These are phyloP conservation scores for Chrysolina oricalcia DNA, from an alignment of 2,888 invertebrate genomes.

Conservation along the genomic window DNA sequence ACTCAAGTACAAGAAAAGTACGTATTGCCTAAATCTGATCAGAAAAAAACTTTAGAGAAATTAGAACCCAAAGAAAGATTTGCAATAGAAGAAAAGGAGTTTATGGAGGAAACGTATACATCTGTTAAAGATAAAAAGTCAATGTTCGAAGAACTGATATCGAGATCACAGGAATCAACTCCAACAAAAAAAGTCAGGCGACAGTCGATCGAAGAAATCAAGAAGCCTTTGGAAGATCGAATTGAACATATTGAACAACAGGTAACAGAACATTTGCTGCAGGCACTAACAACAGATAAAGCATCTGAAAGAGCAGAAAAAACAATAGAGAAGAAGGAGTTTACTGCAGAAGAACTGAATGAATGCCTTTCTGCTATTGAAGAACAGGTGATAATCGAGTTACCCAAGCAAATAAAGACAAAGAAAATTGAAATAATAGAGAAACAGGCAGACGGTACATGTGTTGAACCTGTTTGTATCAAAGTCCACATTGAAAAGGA, in stretches of 20 bases:
- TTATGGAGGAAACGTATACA: constrained; percentile 59
- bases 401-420: constrained; percentile 42
- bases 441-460: constrained; percentile 45
- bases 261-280: constrained; percentile 39
- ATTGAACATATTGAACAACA: constrained; percentile 53
- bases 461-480: constrained; percentile 63
- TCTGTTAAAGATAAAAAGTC: constrained; percentile 67
- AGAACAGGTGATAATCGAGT: constrained; percentile 53
- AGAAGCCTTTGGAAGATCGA: constrained; percentile 38
- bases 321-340: constrained; percentile 52
- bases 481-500: constrained; percentile 62
- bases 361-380: constrained; percentile 57
- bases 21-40: background rate
- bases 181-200: constrained; percentile 61
- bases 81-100: constrained; percentile 44
- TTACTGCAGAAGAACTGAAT: constrained; percentile 57
- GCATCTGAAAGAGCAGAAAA: constrained; percentile 25
- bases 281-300: constrained; percentile 24
- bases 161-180: constrained; percentile 66
- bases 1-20: constrained; percentile 29
- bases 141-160: constrained; percentile 69
- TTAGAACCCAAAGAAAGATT: constrained; percentile 38
- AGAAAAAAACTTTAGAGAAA: constrained; percentile 17
- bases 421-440: constrained; percentile 35
- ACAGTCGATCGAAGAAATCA: constrained; percentile 38